Conservation (phyloP, 1,140 invertebrate genomes). For the Rhynchophorus ferrugineus region DNA sequence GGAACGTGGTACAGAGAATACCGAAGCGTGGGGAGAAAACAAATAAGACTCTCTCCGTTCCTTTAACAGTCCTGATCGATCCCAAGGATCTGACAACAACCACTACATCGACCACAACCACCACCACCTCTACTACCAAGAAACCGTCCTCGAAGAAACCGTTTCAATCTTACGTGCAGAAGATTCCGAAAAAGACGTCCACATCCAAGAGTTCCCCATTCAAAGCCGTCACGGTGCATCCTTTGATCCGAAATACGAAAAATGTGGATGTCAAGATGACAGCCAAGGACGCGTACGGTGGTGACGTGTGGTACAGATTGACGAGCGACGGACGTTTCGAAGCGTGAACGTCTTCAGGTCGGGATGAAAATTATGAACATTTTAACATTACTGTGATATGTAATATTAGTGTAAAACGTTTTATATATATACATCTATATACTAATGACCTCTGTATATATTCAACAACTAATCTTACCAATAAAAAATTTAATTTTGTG, state of each 20-base stretch:
- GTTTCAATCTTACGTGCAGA: conserved; percentile 13
- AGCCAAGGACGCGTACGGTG: neutral
- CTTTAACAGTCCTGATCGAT: conserved; percentile 14
- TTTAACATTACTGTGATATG: neutral
- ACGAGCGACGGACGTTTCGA: conserved; percentile 9
- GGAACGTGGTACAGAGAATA: conserved; percentile 11
- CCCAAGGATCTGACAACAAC: conserved; percentile 12
- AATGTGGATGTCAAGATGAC: conserved; percentile 1
- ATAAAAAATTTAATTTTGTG: no score
- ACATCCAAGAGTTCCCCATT: neutral
- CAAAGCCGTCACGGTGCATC: conserved; percentile 7
- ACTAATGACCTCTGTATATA: neutral
- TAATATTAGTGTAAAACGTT: neutral
- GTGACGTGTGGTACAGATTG: conserved; percentile 5
- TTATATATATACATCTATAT: neutral
- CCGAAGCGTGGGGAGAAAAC: conserved; percentile 12
- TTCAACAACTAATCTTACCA: no score
- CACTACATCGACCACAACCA: neutral
- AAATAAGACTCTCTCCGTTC: conserved; percentile 2
- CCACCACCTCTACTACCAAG: neutral
- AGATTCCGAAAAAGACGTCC: conserved; percentile 9
- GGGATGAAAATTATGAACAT: no score
- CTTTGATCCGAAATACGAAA: conserved; percentile 6
- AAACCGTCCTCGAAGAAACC: neutral
- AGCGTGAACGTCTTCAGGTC: neutral